phyloP scores from a whole-genome alignment of 1,140 invertebrate genomes.

The Drosophila repletoides region DNA sequence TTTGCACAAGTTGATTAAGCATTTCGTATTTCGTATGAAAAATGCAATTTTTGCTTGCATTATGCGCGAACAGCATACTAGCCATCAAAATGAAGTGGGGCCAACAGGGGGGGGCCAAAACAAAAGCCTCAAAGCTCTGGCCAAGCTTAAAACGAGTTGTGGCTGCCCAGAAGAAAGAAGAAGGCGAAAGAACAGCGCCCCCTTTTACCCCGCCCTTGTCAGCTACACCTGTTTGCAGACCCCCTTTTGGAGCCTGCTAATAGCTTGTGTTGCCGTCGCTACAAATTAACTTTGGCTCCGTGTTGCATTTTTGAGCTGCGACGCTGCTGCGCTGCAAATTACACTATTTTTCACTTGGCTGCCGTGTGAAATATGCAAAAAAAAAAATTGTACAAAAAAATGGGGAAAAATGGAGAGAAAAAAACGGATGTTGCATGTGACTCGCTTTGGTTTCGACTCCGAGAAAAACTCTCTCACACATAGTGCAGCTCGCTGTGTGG shows the following conservation, averaged over 20 bases:
- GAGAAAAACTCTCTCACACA: slow-evolving; percentile 48
- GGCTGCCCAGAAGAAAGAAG: slow-evolving; percentile 23
- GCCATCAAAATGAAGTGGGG: slow-evolving; percentile 50
- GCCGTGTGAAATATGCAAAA: slow-evolving; percentile 78
- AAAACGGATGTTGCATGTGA: slow-evolving; percentile 71
- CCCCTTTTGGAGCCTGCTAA: slow-evolving; percentile 64
- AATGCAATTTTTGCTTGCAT: not conserved
- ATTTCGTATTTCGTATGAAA: not conserved
- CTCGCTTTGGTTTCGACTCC: slow-evolving; percentile 52
- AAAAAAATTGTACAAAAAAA: not conserved
- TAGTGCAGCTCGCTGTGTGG: slow-evolving; percentile 2
- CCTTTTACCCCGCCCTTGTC: not conserved
- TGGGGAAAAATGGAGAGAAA: slow-evolving; percentile 1
- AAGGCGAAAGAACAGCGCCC: not conserved
- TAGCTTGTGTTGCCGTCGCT: slow-evolving; percentile 77
- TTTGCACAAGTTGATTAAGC: not conserved
- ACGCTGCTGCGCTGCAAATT: slow-evolving; percentile 59
- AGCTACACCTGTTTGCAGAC: not conserved
- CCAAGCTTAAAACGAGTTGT: slow-evolving; percentile 50
- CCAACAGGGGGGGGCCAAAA: too few relatives aligned
- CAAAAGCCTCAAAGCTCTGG: slow-evolving; percentile 46
- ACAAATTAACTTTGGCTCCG: slow-evolving; percentile 79
- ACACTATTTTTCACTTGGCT: slow-evolving; percentile 74
- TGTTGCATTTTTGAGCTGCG: slow-evolving; percentile 60
- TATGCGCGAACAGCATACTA: slow-evolving; percentile 3